Evolutionary conservation across 1,140 invertebrate genomes (phyloP).

Genomic region (Coenobita brevimanus): DNA sequence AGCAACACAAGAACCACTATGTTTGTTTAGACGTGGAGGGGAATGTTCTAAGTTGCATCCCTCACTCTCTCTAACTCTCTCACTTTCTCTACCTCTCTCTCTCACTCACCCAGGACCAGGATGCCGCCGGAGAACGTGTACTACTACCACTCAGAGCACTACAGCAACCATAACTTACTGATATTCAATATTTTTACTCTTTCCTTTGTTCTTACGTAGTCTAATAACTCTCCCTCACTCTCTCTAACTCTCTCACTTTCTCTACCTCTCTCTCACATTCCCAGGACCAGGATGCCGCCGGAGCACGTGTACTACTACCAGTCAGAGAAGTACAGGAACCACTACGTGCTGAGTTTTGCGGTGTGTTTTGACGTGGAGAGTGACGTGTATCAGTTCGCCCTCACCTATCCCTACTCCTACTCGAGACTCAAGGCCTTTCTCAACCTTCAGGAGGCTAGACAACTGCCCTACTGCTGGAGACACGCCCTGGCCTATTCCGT

Average conservation of each 20-base stretch:
- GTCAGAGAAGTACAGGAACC: conserved; percentile 87
- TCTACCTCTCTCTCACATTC: not conserved
- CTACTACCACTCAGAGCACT: conserved; percentile 92
- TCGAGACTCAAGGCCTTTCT: conserved; percentile 90
- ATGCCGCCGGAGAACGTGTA: conserved; percentile 91
- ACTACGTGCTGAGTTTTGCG: conserved; percentile 94
- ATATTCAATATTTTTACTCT: conserved; percentile 97
- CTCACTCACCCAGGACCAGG: conserved; percentile 80
- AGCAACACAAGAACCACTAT: no score
- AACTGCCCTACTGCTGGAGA: conserved; percentile 78
- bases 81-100: not conserved
- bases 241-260: not conserved
- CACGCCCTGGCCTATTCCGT: conserved; percentile 82
- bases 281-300: conserved; percentile 87
- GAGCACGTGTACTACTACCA: conserved; percentile 94
- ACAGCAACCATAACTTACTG: conserved; percentile 91
- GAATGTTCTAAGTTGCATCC: no score
- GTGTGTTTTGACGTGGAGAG: conserved; percentile 95
- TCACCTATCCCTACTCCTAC: conserved; percentile 96
- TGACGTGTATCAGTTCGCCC: conserved; percentile 93
- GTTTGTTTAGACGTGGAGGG: no score
- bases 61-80: not conserved
- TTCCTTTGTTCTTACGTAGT: conserved; percentile 89
- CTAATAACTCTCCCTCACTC: no score
- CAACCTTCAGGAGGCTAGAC: conserved; percentile 81